Evolutionary conservation across 1,140 invertebrate species (phyloP).

Genomic region (Leptopilina clavipes): DNA sequence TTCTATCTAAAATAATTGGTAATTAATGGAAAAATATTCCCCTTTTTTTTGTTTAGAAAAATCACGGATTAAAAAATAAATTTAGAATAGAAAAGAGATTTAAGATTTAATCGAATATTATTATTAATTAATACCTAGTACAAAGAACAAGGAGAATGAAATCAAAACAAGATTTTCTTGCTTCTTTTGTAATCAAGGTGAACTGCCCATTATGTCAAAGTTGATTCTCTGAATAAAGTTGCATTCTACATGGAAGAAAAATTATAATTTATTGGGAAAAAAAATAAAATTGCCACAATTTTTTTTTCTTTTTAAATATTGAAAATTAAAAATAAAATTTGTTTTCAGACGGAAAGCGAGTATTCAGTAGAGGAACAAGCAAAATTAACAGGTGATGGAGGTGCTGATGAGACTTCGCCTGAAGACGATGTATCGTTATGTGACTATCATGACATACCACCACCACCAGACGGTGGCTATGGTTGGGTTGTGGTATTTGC

Average conservation of each 20-base stretch:
- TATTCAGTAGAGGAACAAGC: slow-evolving; percentile 86
- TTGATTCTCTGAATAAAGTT: slow-evolving; percentile 37
- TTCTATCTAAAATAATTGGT: too few species aligned
- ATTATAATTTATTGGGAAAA: too few species aligned
- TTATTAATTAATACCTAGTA: too few species aligned
- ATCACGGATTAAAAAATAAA: background rate
- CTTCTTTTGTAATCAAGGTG: slow-evolving; percentile 51
- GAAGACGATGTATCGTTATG: slow-evolving; percentile 83
- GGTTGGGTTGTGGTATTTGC: slow-evolving; percentile 96
- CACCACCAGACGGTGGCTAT: slow-evolving; percentile 90
- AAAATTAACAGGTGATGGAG: slow-evolving; percentile 78
- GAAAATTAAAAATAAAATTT: too few species aligned
- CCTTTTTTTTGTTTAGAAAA: background rate
- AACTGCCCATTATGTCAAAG: slow-evolving; percentile 54
- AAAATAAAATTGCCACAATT: too few species aligned
- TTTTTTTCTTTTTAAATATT: too few species aligned
- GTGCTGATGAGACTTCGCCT: slow-evolving; percentile 77
- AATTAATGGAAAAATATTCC: background rate
- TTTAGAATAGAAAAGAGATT: too few species aligned
- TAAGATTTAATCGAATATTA: too few species aligned
- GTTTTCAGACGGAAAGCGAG: slow-evolving; percentile 87
- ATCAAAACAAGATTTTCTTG: slow-evolving; percentile 55
- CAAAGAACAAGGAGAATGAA: slow-evolving; percentile 29
- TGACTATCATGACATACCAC: slow-evolving; percentile 85
- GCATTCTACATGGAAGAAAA: too few species aligned